Percentiles rank a stretch among this genome's conserved stretches.
phyloP scores from a whole-genome alignment of 1,140 invertebrate genomes.

The Aphidius ervi region DNA sequence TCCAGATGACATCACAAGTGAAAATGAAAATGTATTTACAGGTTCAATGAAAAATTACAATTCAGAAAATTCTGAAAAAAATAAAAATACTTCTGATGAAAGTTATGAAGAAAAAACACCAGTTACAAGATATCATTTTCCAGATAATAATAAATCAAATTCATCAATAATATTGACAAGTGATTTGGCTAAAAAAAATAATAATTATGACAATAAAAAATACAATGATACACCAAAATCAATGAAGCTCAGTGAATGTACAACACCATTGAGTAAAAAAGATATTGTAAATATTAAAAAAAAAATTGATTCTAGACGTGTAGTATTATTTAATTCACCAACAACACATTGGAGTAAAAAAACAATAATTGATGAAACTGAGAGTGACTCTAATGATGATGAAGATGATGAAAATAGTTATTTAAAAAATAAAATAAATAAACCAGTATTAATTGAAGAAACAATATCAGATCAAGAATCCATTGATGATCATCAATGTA shows the following conservation, averaged over 20 bases:
- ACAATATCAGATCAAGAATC: constrained; percentile 25
- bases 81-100: no score
- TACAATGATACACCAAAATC: constrained; percentile 12
- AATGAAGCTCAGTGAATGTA: constrained; percentile 12
- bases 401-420: background rate
- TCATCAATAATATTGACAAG: no score
- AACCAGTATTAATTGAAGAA: constrained; percentile 23
- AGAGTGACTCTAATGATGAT: background rate
- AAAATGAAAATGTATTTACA: no score
- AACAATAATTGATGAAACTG: no score
- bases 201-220: background rate
- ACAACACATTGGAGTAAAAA: background rate
- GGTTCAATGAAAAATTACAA: no score
- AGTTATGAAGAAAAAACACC: no score
- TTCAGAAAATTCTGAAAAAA: no score
- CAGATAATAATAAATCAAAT: no score
- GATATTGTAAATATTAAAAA: constrained; percentile 22
- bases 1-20: no score
- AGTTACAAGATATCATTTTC: no score
- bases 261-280: constrained; percentile 19
- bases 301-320: constrained; percentile 15
- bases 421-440: constrained; percentile 5
- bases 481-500: constrained; percentile 14
- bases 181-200: constrained; percentile 1
- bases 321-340: background rate